Evolutionary conservation across 2,797 vertebrate genomes (phyloP), one percentile per base, ranked within the genome.

Genomic region (Chelon auratus): DNA sequence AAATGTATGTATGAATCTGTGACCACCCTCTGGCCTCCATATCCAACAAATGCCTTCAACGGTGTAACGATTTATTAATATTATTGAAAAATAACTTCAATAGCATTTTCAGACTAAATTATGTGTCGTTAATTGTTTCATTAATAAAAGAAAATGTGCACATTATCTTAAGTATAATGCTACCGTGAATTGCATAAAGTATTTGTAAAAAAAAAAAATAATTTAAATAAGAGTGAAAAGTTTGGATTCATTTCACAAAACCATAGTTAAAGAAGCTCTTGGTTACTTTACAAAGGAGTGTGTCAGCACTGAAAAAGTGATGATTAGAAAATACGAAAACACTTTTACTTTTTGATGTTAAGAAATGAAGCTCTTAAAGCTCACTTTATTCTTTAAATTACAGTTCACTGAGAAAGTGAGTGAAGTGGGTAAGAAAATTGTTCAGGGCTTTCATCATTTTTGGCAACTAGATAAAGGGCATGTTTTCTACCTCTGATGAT

Each of bases 1-100:
- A 80, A 80, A 77, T 77, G 58, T 85, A 67, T n/a, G 55, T 80
- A 77, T 81, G 45, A 80, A 83, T 90, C 59, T 45, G 50, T 39
- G 37, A 47, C 53, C 55, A 65, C 15, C 40, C 53, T 48, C n/a
- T 22, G 26, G 59, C 36, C 51, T 59, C 42, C 37, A 51, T 37
- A 74, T 80, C 13, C 26, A 69, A 37, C 62, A 61, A 7, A 26
- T 13, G 77, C 4, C 15, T 68, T 17, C 26, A 56, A 75, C 72
- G 37, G n/a, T 22, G 30, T 33, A 1, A 8, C 7, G 30, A 33
- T 33, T 33, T 2, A 68, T 84, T 36, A 81, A 74, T 79, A 58
- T 11, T 64, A 42, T 14, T 43, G 36, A 48, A 59, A 78, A 68
- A 40, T 26, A 33, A 14, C n/a, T 33, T 54, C 48, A 69, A 13